These are phyloP conservation scores for Acanthaster planci DNA, from an alignment of 35 echinoderm and acorn worm genomes.

Conservation along the genomic window DNA sequence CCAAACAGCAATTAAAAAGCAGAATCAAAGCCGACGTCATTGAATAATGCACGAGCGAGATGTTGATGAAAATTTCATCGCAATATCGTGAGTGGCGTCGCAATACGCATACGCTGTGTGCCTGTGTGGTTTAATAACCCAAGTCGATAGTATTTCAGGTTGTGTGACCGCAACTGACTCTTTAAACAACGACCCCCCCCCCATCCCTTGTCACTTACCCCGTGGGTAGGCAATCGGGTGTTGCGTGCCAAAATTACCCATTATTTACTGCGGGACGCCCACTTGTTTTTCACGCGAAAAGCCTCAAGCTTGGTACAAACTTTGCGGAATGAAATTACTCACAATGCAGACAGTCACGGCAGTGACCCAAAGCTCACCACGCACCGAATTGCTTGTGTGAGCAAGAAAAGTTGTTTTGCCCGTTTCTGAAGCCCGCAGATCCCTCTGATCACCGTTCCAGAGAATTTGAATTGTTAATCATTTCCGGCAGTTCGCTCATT, in stretches of 20 bases:
- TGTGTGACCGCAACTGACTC: too few relatives aligned
- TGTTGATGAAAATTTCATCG: slow-evolving; percentile 26
- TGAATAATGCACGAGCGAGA: slow-evolving; percentile 17
- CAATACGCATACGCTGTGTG: neutral
- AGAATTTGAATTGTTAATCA: neutral
- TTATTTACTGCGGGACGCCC: neutral
- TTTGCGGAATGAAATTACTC: neutral
- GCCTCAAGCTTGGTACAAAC: neutral
- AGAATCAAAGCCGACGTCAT: neutral
- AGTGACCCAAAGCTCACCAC: neutral
- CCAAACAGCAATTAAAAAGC: slow-evolving; percentile 5
- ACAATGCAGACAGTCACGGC: neutral
- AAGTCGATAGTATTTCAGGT: neutral
- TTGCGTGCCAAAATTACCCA: slow-evolving; percentile 9
- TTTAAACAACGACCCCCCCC: neutral
- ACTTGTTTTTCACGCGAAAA: neutral
- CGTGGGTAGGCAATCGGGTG: neutral
- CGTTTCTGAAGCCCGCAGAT: too few relatives aligned
- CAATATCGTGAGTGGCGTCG: neutral
- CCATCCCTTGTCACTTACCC: neutral
- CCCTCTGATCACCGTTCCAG: neutral
- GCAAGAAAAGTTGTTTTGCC: slow-evolving; percentile 1
- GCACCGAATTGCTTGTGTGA: too few relatives aligned
- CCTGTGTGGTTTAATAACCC: neutral
- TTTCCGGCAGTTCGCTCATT: neutral